A percentile compares a stretch with the other conserved stretches of the same genome.
Conservation (phyloP, 92 coral and sea anemone species). For the Isaurus tuberculatus region DNA sequence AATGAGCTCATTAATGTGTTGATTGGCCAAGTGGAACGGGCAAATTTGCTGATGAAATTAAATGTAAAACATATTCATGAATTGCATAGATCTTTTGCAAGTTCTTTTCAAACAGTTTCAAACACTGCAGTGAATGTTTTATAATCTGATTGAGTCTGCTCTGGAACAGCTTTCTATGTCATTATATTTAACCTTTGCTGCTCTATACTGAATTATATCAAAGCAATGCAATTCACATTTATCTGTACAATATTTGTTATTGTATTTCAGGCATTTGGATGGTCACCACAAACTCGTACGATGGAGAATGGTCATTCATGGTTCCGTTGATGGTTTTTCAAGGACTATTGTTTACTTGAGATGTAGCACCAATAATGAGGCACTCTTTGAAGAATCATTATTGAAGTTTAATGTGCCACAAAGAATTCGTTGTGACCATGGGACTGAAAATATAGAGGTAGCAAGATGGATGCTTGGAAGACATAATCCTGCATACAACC, state of each 20-base stretch:
- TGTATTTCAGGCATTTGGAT: constrained; percentile 20
- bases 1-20: constrained; percentile 3
- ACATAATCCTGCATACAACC: not conserved
- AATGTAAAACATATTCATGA: constrained; percentile 1
- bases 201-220: constrained; percentile 6
- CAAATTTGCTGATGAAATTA: constrained; percentile 6
- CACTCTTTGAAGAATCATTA: not conserved
- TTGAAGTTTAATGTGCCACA: constrained; percentile 9
- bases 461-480: constrained; percentile 31
- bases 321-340: constrained; percentile 43
- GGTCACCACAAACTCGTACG: constrained; percentile 39
- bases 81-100: constrained; percentile 3
- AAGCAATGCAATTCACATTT: constrained; percentile 6
- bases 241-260: constrained; percentile 1
- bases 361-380: constrained; percentile 27
- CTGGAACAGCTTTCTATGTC: constrained; percentile 9
- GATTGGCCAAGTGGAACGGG: constrained; percentile 11
- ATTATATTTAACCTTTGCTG: constrained; percentile 2
- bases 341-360: constrained; percentile 41
- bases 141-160: constrained; percentile 7
- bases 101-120: constrained; percentile 6
- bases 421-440: constrained; percentile 11
- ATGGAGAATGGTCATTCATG: constrained; percentile 55
- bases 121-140: constrained; percentile 7
- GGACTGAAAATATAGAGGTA: constrained; percentile 29